phyloP scores from a whole-genome alignment of 2,888 invertebrate genomes.

The Drosophila infuscata region DNA sequence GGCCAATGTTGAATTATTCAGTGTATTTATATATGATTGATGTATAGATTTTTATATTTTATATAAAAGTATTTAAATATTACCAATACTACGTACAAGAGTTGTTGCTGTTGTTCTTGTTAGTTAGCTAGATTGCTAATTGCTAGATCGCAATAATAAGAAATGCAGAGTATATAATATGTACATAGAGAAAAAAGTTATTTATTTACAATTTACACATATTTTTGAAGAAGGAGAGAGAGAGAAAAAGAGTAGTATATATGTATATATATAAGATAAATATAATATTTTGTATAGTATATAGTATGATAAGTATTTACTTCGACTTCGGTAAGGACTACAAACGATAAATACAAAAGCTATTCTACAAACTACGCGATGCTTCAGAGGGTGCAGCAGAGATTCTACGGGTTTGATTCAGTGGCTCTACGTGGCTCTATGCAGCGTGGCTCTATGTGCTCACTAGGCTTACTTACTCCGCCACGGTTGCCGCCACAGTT shows the following conservation, averaged over 20 bases:
- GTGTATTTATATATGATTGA: neutral
- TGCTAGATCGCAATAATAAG: constrained; percentile 56
- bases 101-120: constrained; percentile 67
- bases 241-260: constrained; percentile 55
- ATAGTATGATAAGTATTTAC: constrained; percentile 23
- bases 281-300: constrained; percentile 22
- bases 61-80: constrained; percentile 19
- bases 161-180: constrained; percentile 69
- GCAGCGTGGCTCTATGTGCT: constrained; percentile 43
- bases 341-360: constrained; percentile 47
- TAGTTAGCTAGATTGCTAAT: constrained; percentile 37
- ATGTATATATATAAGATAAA: constrained; percentile 34
- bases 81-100: constrained; percentile 73
- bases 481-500: constrained; percentile 43
- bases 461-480: constrained; percentile 71
- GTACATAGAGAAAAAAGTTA: constrained; percentile 64
- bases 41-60: constrained; percentile 2
- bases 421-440: constrained; percentile 60
- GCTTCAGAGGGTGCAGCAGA: constrained; percentile 57
- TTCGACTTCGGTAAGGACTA: constrained; percentile 46
- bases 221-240: constrained; percentile 26
- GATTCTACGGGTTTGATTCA: constrained; percentile 44
- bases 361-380: constrained; percentile 54
- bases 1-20: constrained; percentile 2
- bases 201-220: constrained; percentile 74